Evolutionary conservation across 2,888 invertebrate genomes (phyloP), one percentile per base, ranked within the genome.

Genomic region (Euzophera pinguis): DNA sequence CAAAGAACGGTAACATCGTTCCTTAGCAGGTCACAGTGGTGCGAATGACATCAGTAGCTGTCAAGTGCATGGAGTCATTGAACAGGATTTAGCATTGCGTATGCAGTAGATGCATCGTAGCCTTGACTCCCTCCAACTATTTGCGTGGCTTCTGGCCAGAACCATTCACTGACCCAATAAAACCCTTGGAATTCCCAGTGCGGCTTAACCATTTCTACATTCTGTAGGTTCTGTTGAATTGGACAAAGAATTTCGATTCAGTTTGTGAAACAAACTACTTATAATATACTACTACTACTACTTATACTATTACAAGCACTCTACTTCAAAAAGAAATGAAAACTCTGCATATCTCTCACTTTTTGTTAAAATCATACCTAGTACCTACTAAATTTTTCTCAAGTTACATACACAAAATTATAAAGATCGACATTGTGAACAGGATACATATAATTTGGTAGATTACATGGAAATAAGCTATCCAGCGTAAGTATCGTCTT

Each of bases 61-160:
- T 85, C 88, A 87, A 89, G 84, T 85, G 81, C 83, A 84, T 71
- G 73, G 69, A 85, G 87, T 85, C 83, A 82, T 82, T 77, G 84
- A 84, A 84, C 88, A 88, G 87, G 85, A 86, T 84, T 78, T 69
- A 66, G 63, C 68, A 84, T 88, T 86, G 75, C 62, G 81, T 83
- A 89, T 87, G 81, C 87, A 81, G 69, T 77, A 71, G 78, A 81
- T 75, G 81, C 74, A 58, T 58, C 64, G 61, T 71, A 84, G 78
- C 83, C 84, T 84, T 87, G 85, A 84, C 81, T 85, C 81, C 82
- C 80, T 78, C 76, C 67, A 69, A 63, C 66, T 65, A 55, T 32
- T 38, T 50, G 58, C 66, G 74, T 84, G 84, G 85, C 84, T 78
- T 66, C 60, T 60, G 54, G 83, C 86, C 85, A 85, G 79, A 76